A percentile compares a stretch with the other conserved stretches of the same genome.
Evolutionary conservation across 1,140 invertebrate genomes (phyloP).

Genomic region (Bilobella aurantiaca): DNA sequence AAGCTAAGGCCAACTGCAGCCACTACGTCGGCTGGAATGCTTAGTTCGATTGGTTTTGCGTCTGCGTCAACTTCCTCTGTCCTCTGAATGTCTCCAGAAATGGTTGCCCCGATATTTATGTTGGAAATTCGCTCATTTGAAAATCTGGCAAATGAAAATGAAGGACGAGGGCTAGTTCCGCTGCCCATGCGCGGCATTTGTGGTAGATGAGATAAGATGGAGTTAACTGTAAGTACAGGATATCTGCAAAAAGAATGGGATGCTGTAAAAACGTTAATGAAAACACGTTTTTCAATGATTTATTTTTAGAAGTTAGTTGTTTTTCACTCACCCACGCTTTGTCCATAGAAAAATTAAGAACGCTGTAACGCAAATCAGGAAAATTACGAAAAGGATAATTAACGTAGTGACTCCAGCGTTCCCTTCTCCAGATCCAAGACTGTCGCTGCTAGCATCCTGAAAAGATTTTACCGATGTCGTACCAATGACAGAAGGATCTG

Average conservation of each 20-base stretch:
- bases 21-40: slow-evolving; percentile 1
- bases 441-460: not conserved
- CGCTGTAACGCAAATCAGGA: slow-evolving; percentile 15
- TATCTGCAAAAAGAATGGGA: not conserved
- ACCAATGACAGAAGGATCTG: slow-evolving; percentile 21
- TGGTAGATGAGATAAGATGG: slow-evolving; percentile 4
- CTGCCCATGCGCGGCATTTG: not conserved
- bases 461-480: slow-evolving; percentile 17
- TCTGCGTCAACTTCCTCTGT: slow-evolving; percentile 27
- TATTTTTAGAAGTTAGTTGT: too few relatives aligned
- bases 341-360: slow-evolving; percentile 26
- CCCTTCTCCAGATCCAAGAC: slow-evolving; percentile 8
- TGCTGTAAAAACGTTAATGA: not conserved
- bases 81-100: slow-evolving; percentile 11
- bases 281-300: too few relatives aligned
- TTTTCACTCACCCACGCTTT: slow-evolving; percentile 15
- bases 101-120: slow-evolving; percentile 22
- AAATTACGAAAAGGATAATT: slow-evolving; percentile 20
- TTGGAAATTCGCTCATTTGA: slow-evolving; percentile 28
- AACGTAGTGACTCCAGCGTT: slow-evolving; percentile 19
- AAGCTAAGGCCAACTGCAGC: slow-evolving; percentile 16
- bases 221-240: not conserved
- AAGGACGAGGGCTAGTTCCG: not conserved
- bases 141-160: slow-evolving; percentile 32
- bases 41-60: slow-evolving; percentile 7